Base-by-base conservation (phyloP, 2,888 invertebrate species). In the Dorcus parallelipipedus region DNA sequence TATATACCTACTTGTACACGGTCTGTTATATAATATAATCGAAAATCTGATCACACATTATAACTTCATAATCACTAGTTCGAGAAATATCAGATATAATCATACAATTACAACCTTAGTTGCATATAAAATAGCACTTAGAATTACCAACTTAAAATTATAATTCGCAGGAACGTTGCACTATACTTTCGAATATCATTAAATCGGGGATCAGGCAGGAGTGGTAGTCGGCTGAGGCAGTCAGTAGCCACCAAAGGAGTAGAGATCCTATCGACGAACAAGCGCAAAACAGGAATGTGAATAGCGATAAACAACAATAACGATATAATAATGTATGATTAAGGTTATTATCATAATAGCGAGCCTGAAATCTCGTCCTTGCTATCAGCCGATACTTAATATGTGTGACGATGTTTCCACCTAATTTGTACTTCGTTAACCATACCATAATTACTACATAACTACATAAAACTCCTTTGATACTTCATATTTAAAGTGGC, bases 291-390 rank as follows among this genome's bases (percentile, higher is more conserved):
- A 60, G 60, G 65, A 63, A 63, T 64, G 63, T 60, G 56, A 61
- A 62, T 50, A 48, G 55, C 66, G 62, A 66, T 68, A 66, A 68
- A 67, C 64, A 64, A 66, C 64, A 66, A 65, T 65, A 70, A 67
- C 64, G 56, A 66, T 56, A 67, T 71, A 71, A 71, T 69, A 66
- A 67, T 60, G 62, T 67, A 64, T 69, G 68, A 71, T 71, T 69
- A 70, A 66, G 63, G 69, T 67, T 63, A 70, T 69, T 71, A 67
- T 69, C 69, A 64, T 71, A 68, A 69, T 69, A 67, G 64, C 64
- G 50, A 40, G 41, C 38, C 42, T 40, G 39, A 38, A 41, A 49
- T 49, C 52, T 54, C 23, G 41, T 45, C 54, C 47, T 39, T 48
- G 39, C 39, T 51, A 40, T 23, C 48, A 40, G 52, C 47, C 54